Conservation (phyloP, 2,113 vertebrate species). For the Apodemus speciosus region DNA sequence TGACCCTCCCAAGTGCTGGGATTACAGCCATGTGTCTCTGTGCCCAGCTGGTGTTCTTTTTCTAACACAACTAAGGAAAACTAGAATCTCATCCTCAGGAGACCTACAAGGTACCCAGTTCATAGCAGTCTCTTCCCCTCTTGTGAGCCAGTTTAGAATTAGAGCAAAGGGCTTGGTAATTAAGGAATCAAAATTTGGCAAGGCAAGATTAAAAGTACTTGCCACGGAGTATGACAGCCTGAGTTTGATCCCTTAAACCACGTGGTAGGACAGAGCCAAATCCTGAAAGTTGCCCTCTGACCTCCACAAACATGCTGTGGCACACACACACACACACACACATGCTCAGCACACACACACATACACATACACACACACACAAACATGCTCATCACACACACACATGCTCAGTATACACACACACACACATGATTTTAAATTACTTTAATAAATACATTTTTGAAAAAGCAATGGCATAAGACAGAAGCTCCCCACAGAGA, state of each 20-base stretch:
- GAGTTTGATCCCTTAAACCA: not conserved
- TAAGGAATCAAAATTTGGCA: not conserved
- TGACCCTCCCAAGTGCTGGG: not conserved
- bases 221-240: not conserved
- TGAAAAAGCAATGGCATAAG: not conserved
- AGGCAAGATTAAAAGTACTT: not conserved
- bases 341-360: too few relatives aligned
- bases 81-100: constrained; percentile 1
- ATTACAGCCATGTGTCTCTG: not conserved
- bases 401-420: too few relatives aligned
- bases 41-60: not conserved
- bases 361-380: too few relatives aligned
- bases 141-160: not conserved
- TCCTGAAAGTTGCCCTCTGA: not conserved
- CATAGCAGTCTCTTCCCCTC: not conserved
- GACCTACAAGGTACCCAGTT: not conserved
- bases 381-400: too few relatives aligned
- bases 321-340: not conserved
- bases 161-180: not conserved
- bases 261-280: not conserved
- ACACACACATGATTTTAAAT: not conserved
- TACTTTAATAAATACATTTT: not conserved
- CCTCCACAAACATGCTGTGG: not conserved
- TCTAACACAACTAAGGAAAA: constrained; percentile 13
- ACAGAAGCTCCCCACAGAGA: not conserved